Evolutionary conservation across 2,888 invertebrate species (phyloP), one percentile per base, ranked within the genome.

Genomic region (Cheilosia impressa): DNA sequence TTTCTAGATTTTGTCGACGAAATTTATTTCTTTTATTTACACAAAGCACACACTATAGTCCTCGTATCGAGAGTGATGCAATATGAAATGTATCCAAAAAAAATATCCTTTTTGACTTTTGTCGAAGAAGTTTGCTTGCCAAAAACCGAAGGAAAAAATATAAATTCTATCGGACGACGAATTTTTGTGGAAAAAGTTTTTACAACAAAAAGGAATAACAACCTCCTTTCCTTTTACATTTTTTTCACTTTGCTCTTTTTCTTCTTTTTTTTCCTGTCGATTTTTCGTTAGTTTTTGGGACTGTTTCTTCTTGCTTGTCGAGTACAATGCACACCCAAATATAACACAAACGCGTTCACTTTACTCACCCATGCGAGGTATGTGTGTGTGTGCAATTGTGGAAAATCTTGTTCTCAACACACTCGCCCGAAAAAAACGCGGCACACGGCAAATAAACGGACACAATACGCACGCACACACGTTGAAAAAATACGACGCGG

Each of bases 291-390:
- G 47, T 34, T 47, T 57, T 57, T 47, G 27, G 45, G 27, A n/a
- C n/a, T 60, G 31, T 63, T 57, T 57, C 52, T 77, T 60, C 72
- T 17, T 76, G 52, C 34, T 72, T 41, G 6, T 31, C 31, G 41
- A 71, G 79, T 75, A 80, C 58, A 84, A 84, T 84, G 84, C 80
- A 84, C 79, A 84, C 84, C 79, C 84, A 84, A 84, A 75, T 84
- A 66, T 53, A 55, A 68, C 43, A 57, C 47, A 80, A 63, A 78
- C 53, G 58, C 65, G 75, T 75, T 72, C 65, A 55, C 68, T 75
- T 62, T 72, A 55, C 55, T 71, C 77, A 52, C 50, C n/a, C 27
- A 41, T n/a, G 13, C 43, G n/a, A 53, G 17, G 27, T 31, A 22
- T 57, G 45, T 68, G 10, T 31, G 34, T 50, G 47, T 69, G n/a